These are phyloP conservation scores for Parnassius glacialis DNA, from an alignment of 2,888 invertebrate genomes.

Conservation along the genomic window DNA sequence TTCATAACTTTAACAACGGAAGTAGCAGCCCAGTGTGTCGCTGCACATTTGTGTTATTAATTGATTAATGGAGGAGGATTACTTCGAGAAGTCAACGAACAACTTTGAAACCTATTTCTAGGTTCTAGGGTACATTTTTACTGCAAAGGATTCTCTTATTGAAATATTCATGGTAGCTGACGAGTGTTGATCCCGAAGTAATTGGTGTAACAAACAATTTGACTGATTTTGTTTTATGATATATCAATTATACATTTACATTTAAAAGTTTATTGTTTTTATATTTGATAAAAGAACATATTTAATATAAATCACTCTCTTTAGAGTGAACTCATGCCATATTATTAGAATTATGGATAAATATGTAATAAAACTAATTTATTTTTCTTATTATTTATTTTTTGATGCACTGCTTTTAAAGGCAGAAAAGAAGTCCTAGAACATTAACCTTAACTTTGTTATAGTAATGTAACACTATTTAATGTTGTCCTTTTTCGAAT, in stretches of 20 bases:
- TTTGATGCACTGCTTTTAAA: too few species aligned
- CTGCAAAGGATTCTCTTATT: conserved; percentile 40
- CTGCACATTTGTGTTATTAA: conserved; percentile 79
- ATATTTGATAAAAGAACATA: conserved; percentile 24
- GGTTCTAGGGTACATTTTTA: conserved; percentile 49
- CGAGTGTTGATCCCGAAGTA: conserved; percentile 77
- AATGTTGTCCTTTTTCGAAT: too few species aligned
- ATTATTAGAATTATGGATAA: conserved; percentile 25
- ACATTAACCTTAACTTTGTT: too few species aligned
- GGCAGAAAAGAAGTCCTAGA: too few species aligned
- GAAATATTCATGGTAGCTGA: conserved; percentile 73
- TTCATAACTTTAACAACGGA: conserved; percentile 49
- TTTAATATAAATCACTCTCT: conserved; percentile 23
- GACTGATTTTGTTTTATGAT: conserved; percentile 79
- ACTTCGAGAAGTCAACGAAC: conserved; percentile 31
- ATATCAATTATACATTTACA: conserved; percentile 42
- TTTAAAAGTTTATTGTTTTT: conserved; percentile 33
- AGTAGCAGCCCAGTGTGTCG: conserved; percentile 77
- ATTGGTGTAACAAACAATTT: conserved; percentile 79
- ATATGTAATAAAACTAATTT: conserved; percentile 20
- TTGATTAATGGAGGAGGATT: conserved; percentile 79
- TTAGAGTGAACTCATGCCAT: conserved; percentile 16
- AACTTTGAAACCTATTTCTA: conserved; percentile 10
- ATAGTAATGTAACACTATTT: too few species aligned
- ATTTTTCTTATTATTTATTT: too few species aligned